phyloP scores from a whole-genome alignment of 1,140 invertebrate genomes.

The Reticulitermes speratus region DNA sequence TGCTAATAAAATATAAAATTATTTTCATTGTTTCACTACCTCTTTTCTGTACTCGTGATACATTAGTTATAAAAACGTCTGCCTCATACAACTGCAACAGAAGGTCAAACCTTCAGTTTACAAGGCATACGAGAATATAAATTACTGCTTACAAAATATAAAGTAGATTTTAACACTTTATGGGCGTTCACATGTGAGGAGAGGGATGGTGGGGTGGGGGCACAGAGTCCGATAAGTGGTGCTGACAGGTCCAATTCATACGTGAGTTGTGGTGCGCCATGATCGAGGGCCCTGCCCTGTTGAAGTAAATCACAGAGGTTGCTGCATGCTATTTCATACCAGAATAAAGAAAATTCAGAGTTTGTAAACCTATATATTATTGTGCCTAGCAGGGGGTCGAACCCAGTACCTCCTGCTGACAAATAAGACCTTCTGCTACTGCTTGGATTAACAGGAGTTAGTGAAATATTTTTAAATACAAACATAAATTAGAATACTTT shows the following conservation, averaged over 20 bases:
- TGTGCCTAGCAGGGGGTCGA: neutral
- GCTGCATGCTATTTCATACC: neutral
- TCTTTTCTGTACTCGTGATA: too few relatives aligned
- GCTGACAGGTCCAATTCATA: neutral
- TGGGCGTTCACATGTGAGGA: neutral
- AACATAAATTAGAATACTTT: too few relatives aligned
- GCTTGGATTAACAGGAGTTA: neutral
- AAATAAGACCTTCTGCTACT: neutral
- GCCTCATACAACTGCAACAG: neutral
- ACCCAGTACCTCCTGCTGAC: neutral
- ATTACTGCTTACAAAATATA: neutral
- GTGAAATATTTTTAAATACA: neutral
- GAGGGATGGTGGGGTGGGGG: too few relatives aligned
- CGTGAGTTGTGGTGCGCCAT: neutral
- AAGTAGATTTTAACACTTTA: slow-evolving; percentile 2
- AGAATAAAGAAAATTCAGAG: neutral
- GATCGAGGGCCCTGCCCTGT: neutral
- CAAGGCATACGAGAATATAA: neutral
- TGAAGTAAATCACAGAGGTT: neutral
- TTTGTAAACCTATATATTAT: neutral
- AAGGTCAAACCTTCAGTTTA: neutral
- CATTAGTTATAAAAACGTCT: neutral
- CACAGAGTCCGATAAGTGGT: neutral
- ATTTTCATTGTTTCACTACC: too few relatives aligned
- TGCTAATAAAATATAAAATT: too few relatives aligned